These are phyloP conservation scores for Prorops nasuta DNA, from an alignment of 1,140 invertebrate species.

Conservation along the genomic window DNA sequence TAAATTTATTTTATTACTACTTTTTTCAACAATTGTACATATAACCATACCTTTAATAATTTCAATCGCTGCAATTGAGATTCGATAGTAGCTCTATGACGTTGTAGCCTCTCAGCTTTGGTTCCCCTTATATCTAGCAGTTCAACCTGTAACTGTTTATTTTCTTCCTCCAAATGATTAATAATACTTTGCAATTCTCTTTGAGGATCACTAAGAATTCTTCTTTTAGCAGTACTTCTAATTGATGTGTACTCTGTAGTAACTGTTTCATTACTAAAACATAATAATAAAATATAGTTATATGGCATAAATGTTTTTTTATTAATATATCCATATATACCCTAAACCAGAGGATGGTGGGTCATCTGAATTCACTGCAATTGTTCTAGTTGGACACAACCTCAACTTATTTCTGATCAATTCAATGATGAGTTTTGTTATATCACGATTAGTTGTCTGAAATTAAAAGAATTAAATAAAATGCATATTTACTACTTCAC, in stretches of 20 bases:
- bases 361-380: conserved; percentile 31
- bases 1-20: conserved; percentile 9
- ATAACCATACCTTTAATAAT: conserved; percentile 49
- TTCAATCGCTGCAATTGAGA: conserved; percentile 56
- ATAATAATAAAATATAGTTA: conserved; percentile 2
- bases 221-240: conserved; percentile 42
- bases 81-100: conserved; percentile 52
- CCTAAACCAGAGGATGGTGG: conserved; percentile 22
- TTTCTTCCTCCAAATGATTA: conserved; percentile 57
- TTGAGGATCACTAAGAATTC: conserved; percentile 48
- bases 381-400: conserved; percentile 44
- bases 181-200: conserved; percentile 60
- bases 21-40: conserved; percentile 1
- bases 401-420: conserved; percentile 53
- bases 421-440: conserved; percentile 56
- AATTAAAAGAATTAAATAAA: conserved; percentile 24
- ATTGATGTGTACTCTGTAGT: conserved; percentile 35
- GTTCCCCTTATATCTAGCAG: conserved; percentile 45
- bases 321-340: conserved; percentile 1
- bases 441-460: conserved; percentile 54
- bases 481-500: no score
- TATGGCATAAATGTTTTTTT: neutral
- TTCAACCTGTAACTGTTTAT: conserved; percentile 51
- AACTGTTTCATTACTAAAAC: conserved; percentile 34
- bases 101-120: conserved; percentile 45